Base-by-base conservation (phyloP, 2,888 invertebrate genomes). In the Amiota minor region DNA sequence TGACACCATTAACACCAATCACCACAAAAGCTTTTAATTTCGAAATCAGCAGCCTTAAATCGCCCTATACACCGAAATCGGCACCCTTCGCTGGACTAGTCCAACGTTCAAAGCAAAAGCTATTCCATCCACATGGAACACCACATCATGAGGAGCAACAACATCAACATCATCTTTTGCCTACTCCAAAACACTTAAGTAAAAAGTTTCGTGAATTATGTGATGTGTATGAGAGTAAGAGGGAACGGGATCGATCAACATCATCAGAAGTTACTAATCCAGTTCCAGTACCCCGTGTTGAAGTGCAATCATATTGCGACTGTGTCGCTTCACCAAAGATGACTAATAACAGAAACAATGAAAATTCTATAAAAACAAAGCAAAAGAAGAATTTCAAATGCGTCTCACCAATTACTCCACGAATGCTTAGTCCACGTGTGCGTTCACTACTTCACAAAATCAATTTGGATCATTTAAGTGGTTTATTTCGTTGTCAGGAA, bases 401-500 rank as follows among this genome's bases (percentile, higher is more conserved):
- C 6, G 72, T 76, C 62, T 83, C 84, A 47, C 82, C 82, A 35
- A 78, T 83, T 68, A 72, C 76, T 50, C 81, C 78, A 6, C 84
- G 82, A 0, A 71, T 76, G 0, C 71, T 85, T 6, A 83, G 85
- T 70, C 84, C 84, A 0, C 79, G 85, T 2, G 81, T 84, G 0
- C 77, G 74, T 10, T 74, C 77, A 0, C 74, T 84, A 9, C 74
- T 84, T 0, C 77, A 67, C 50, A 81, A 81, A 65, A 81, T 80
- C 9, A 85, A 84, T 0, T 81, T 86, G 59, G 70, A 77, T 14
- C 80, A 83, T 16, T 78, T 86, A n/a, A 73, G 78, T 16, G 80
- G 79, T 4, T 23, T 87, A 16, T 87, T 87, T 67, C 81, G 84
- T 14, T 79, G 79, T 14, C 85, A 87, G 61, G 88, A 87, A 76